Base-by-base conservation (phyloP, 37 sponge, comb jelly and placozoan species). In the Cliona cf. orientalis region DNA sequence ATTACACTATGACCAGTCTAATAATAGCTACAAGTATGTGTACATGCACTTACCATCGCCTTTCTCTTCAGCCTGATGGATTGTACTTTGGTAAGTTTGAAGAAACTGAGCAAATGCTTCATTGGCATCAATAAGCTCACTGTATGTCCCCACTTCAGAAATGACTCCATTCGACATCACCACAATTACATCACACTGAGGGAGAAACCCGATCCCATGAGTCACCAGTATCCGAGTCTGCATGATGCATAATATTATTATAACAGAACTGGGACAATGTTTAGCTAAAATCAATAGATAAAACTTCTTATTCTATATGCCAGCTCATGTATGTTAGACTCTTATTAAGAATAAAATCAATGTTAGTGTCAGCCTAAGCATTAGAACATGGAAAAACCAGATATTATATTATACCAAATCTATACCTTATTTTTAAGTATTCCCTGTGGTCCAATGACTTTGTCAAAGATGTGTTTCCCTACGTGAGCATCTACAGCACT, bases 401-500 rank as follows among this genome's bases (percentile, higher is more conserved):
- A n/a, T n/a, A n/a, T n/a, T n/a, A n/a, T n/a, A n/a, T n/a, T n/a
- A n/a, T n/a, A n/a, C n/a, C n/a, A n/a, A n/a, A n/a, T 26, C 44
- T 81, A 67, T 57, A 96, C 97, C 91, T 93, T 97, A 45, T 91
- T 80, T 36, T 73, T 90, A 72, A 97, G 74, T 73, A 93, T 36
- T 37, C 98, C 98, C 19, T 92, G 72, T 46, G 98, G 98, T 69
- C 98, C 98, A 39, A 97, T 92, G 19, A 97, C 95, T 31, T 95
- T 83, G 2, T 95, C 89, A 86, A 95, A 97, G 79, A 97, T 90
- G 83, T 97, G 98, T 71, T 97, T 92, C 29, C 98, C 98, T 4
- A 97, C 98, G 46, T 97, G 98, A 3, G 98, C 74, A 73, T 97
- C 98, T 19, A 97, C 97, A 26, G 97, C 97, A 72, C 87, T 85